Base-by-base conservation (phyloP, 1,140 invertebrate genomes). In the Drosophila ficusphila region DNA sequence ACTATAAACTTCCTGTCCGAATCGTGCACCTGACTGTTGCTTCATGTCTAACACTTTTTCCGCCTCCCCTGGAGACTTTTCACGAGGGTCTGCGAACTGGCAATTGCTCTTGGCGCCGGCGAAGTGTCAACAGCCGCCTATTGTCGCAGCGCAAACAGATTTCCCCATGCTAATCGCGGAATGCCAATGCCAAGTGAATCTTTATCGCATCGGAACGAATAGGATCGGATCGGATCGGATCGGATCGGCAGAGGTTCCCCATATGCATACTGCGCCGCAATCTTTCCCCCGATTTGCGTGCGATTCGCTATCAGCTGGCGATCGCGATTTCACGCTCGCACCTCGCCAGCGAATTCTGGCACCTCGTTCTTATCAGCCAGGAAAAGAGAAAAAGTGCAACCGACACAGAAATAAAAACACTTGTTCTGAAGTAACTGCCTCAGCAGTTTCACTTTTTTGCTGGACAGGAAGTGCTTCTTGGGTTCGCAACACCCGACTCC, bases 321-420 rank as follows among this genome's bases (percentile, higher is more conserved):
- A 49, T 51, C 57, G 29, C 41, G 41, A 18, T 65, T 29, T 39
- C 27, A 31, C 51, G 38, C 49, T 51, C 57, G 56, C 62, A 65
- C 42, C 72, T 85, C 51, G 41, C 54, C 54, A 47, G 52, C 41
- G 33, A 18, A 41, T 67, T 65, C 12, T 39, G 51, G 54, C 81
- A 79, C 81, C 57, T 67, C n/a, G n/a, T 65, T 25, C 16, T 68
- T 79, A 86, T 83, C 71, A 72, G 60, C 46, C 36, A 11, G 9
- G n/a, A n/a, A 11, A 18, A 4, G 2, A 38, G 51, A 34, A 51
- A 34, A 65, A 51, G 6, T 42, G 19, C 14, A 12, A 48, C 36
- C 36, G 12, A 5, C 16, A 42, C 18, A 8, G 29, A 16, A 29
- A 19, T 39, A 19, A 33, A 11, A 19, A 27, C 44, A 41, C 16